A percentile compares a stretch with the other conserved stretches of the same genome.
Conservation (phyloP, 2,797 vertebrate genomes). For the Heterohyrax brucei region DNA sequence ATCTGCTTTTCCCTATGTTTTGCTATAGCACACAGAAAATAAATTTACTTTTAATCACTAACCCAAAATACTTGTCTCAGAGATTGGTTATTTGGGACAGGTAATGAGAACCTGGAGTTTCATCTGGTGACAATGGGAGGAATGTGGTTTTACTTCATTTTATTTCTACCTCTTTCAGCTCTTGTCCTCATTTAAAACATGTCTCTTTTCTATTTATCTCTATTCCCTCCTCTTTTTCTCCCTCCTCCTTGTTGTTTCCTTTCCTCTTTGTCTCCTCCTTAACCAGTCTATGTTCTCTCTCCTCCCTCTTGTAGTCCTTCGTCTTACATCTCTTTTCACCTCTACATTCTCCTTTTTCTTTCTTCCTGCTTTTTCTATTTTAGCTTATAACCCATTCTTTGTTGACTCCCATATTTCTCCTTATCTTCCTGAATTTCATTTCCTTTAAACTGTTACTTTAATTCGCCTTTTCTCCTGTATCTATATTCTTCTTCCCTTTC, state of each 20-base stretch:
- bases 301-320: neutral
- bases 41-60: too few relatives aligned
- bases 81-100: too few relatives aligned
- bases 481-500: constrained; percentile 16
- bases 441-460: constrained; percentile 33
- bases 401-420: neutral
- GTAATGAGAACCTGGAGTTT: too few relatives aligned
- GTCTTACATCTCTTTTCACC: constrained; percentile 14
- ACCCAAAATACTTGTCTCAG: too few relatives aligned
- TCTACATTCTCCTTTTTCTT: constrained; percentile 45
- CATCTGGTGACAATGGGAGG: too few relatives aligned
- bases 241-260: constrained; percentile 19
- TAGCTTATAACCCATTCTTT: constrained; percentile 15
- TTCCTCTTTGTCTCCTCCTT: constrained; percentile 9
- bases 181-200: constrained; percentile 27
- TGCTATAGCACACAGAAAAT: too few relatives aligned
- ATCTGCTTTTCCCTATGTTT: too few relatives aligned
- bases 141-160: constrained; percentile 18
- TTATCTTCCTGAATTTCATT: constrained; percentile 28
- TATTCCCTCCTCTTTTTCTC: neutral
- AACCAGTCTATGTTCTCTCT: neutral
- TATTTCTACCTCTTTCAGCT: neutral
- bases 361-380: constrained; percentile 48
- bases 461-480: neutral
- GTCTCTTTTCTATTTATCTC: constrained; percentile 36